Base-by-base conservation (phyloP, 2,797 vertebrate genomes). In the Sardinella longiceps region DNA sequence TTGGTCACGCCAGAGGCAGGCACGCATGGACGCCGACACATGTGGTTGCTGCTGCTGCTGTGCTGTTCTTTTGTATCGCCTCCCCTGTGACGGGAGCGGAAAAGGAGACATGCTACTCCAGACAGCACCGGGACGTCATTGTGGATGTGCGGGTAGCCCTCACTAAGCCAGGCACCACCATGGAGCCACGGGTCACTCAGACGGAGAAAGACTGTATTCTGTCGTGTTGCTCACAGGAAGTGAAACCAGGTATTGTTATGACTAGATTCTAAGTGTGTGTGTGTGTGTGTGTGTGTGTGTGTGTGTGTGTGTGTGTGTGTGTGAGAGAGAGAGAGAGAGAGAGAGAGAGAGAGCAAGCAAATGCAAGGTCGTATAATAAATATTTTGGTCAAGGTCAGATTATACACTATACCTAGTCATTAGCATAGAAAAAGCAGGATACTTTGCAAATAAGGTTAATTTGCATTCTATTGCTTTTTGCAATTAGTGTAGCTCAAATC, bases 201-300 rank as follows among this genome's bases (percentile, higher is more conserved):
- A 90, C 91, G 0, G 94, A 95, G 87, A 88, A 91, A n/a, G 95
- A 94, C 85, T 96, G 95, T 0, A 91, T 95, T 63, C 88, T 94
- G 7, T 91, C 93, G 86, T 96, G 95, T 90, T 96, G 95, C 91
- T 95, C 95, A 0, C 89, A 91, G 85, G 93, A 92, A 5, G 89
- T 95, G 25, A 90, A 87, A 46, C 91, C 92, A 91, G 95, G 95
- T 95, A 84, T 18, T 11, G 58, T 28, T 63, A 80, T 20, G 20
- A 5, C 15, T 33, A 30, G 30, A 56, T 14, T 20, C 25, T 2
- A 7, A n/a, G n/a, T 63, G 25, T 63, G 60, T 63, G 58, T 60
- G 28, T 66, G 63, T 30, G 30, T 15, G 63, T 28, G 9, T 70
- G 63, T 33, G 9, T 70, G 25, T 63, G 5, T 28, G 25, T 11